Evolutionary conservation across 2,113 vertebrate species (phyloP).

Genomic region (Apteryx owenii): DNA sequence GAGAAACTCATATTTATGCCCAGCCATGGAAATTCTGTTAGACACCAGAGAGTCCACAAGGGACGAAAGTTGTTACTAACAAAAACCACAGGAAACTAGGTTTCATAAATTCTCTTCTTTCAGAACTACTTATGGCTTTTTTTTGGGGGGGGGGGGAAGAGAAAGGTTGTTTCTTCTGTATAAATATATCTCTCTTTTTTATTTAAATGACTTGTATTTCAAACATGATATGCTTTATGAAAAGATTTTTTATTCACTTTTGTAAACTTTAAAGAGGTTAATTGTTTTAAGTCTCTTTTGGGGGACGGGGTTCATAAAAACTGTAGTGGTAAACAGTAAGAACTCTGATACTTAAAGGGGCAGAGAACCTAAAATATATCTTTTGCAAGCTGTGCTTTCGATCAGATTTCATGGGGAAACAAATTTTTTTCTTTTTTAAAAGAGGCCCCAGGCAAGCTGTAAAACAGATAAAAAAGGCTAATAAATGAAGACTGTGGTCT

Average conservation of each 20-base stretch:
- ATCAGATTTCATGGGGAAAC: neutral
- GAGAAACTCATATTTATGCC: neutral
- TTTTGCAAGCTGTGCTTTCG: neutral
- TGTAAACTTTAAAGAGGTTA: neutral
- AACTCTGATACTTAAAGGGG: neutral
- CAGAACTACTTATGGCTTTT: neutral
- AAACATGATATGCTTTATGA: neutral
- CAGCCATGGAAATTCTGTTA: neutral
- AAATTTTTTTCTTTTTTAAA: neutral
- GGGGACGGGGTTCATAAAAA: neutral
- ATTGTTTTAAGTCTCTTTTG: neutral
- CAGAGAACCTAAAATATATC: neutral
- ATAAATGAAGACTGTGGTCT: fast-evolving
- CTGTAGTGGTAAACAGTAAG: neutral
- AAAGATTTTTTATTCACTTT: neutral
- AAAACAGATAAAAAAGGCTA: neutral
- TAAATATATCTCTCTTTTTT: neutral
- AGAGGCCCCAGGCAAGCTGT: neutral
- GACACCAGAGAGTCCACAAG: neutral
- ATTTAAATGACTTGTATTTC: neutral
- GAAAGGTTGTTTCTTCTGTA: neutral
- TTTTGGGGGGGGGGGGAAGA: neutral
- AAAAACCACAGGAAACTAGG: neutral
- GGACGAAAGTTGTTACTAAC: neutral
- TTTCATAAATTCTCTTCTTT: neutral